These are phyloP conservation scores for Euwallacea similis DNA, from an alignment of 1,140 invertebrate species.

Conservation along the genomic window DNA sequence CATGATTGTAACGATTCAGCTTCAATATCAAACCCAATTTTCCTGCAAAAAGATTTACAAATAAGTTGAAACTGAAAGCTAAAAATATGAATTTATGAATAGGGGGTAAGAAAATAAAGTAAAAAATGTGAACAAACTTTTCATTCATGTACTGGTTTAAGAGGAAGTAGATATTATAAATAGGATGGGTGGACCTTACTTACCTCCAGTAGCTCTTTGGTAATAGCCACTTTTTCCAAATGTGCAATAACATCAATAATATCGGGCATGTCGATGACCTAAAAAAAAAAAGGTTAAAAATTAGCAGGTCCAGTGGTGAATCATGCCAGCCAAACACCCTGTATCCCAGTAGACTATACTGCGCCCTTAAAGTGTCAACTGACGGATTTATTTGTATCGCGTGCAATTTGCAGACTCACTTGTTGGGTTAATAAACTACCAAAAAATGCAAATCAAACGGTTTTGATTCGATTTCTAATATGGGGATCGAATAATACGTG, in stretches of 20 bases:
- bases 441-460: constrained; percentile 7
- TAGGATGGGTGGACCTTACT: constrained; percentile 41
- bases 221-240: constrained; percentile 90
- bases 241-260: constrained; percentile 90
- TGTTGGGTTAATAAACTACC: constrained; percentile 20
- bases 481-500: constrained; percentile 21
- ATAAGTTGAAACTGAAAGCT: too few relatives aligned
- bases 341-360: constrained; percentile 30
- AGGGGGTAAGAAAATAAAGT: too few relatives aligned
- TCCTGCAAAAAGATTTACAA: too few relatives aligned
- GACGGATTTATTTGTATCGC: constrained; percentile 14
- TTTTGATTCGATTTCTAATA: constrained; percentile 1
- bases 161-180: neutral
- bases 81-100: too few relatives aligned
- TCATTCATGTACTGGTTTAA: too few relatives aligned
- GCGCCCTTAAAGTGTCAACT: constrained; percentile 31
- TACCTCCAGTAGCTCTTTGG: constrained; percentile 93
- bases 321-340: constrained; percentile 26
- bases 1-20: too few relatives aligned
- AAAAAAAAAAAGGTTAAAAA: constrained; percentile 54
- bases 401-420: constrained; percentile 27
- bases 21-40: too few relatives aligned
- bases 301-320: constrained; percentile 14
- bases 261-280: constrained; percentile 93
- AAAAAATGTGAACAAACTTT: too few relatives aligned